A percentile compares a stretch with the other conserved stretches of the same genome.
These are phyloP conservation scores for Mylabris sibirica DNA, from an alignment of 2,888 invertebrate genomes.

Conservation along the genomic window DNA sequence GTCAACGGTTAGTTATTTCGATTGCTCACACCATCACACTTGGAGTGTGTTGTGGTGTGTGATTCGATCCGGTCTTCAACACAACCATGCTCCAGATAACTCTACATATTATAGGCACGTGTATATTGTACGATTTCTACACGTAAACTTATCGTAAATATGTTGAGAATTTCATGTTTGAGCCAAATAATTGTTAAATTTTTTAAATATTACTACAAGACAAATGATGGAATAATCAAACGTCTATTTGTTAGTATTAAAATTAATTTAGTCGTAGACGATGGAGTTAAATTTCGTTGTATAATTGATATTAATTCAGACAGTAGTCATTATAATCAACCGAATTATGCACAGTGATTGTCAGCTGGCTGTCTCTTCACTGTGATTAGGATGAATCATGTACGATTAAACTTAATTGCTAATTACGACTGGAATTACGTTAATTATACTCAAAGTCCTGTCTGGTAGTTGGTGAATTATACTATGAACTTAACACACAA, in stretches of 20 bases:
- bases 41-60: constrained; percentile 1
- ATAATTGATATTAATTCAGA: constrained; percentile 56
- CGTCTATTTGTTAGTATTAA: constrained; percentile 34
- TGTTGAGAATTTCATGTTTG: background rate
- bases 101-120: constrained; percentile 14
- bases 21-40: constrained; percentile 27
- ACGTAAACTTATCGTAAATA: background rate
- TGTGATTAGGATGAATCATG: constrained; percentile 51
- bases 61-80: constrained; percentile 30
- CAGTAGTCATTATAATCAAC: constrained; percentile 54
- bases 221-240: constrained; percentile 27
- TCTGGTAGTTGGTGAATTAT: constrained; percentile 3
- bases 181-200: constrained; percentile 20
- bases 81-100: constrained; percentile 10
- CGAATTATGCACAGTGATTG: constrained; percentile 55
- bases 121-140: constrained; percentile 6
- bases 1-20: constrained; percentile 36
- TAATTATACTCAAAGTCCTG: constrained; percentile 20
- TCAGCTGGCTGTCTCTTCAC: constrained; percentile 46
- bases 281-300: constrained; percentile 16
- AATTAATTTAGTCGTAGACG: constrained; percentile 34
- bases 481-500: background rate
- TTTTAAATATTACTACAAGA: background rate
- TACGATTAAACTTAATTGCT: constrained; percentile 53
- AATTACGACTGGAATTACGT: constrained; percentile 43